Evolutionary conservation across 2,888 invertebrate genomes (phyloP), one percentile per base, ranked within the genome.

Genomic region (Trilocha varians): DNA sequence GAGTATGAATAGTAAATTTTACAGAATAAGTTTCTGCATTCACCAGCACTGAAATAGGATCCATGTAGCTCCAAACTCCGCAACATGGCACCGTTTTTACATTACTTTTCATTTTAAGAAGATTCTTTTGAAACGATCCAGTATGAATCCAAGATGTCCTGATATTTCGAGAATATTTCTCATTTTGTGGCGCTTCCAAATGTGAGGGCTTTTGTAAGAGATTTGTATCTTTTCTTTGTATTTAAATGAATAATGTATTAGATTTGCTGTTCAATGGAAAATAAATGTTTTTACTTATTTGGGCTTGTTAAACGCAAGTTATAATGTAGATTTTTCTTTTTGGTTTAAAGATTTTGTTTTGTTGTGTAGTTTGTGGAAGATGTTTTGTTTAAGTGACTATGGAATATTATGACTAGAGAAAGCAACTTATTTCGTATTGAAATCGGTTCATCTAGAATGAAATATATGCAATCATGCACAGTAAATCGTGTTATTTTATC

Each of bases 11-110:
- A n/a, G n/a, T n/a, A n/a, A n/a, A n/a, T n/a, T n/a, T n/a, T n/a
- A n/a, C n/a, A n/a, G n/a, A n/a, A n/a, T n/a, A n/a, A n/a, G n/a
- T n/a, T n/a, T n/a, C n/a, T n/a, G n/a, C n/a, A 51, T 55, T 51
- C 47, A 50, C 38, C 53, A 49, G 49, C 52, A 59, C 59, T 65
- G 50, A 49, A 58, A 62, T 59, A 56, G 25, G 6, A 25, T 11
- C 25, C 8, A 11, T 25, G 8, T 25, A 2, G 3, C 25, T 25
- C 25, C 25, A 25, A 11, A 50, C 11, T 9, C 25, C 25, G 25
- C 1, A 25, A 25, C 11, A 25, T 25, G 3, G 25, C 6, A 25
- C 11, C 6, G 25, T 25, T 9, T 25, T 25, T 2, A 11, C 25
- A 25, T 25, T 25, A 25, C 25, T 25, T 25, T 25, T 25, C 25